A percentile compares a stretch with the other conserved stretches of the same genome.
phyloP scores from a whole-genome alignment of 1,140 invertebrate genomes.

The Eubasilissa regina region DNA sequence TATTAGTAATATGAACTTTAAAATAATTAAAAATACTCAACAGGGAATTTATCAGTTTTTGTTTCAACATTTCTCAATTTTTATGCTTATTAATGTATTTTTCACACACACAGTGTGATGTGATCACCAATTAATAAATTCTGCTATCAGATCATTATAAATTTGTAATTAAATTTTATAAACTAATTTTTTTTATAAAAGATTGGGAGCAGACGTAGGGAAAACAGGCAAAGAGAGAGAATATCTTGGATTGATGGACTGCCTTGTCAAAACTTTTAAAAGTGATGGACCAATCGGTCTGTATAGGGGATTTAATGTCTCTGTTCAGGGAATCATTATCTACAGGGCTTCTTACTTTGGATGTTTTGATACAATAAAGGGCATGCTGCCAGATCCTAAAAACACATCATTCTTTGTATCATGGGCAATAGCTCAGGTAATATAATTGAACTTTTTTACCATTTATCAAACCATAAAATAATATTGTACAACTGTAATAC shows the following conservation, averaged over 20 bases:
- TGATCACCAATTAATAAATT: no score
- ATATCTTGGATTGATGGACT: constrained; percentile 90
- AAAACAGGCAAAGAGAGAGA: constrained; percentile 85
- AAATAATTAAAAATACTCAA: no score
- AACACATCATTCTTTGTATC: constrained; percentile 88
- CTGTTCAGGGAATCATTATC: constrained; percentile 92
- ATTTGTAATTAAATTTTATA: no score
- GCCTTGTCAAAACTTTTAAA: constrained; percentile 90
- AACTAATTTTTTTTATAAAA: constrained; percentile 56
- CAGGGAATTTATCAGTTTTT: no score
- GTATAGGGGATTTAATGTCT: constrained; percentile 95
- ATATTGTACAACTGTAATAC: no score
- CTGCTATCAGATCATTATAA: no score
- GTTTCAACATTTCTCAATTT: no score
- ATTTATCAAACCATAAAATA: no score
- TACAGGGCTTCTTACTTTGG: constrained; percentile 96
- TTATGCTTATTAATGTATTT: no score
- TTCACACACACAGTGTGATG: no score
- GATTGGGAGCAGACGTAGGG: constrained; percentile 89
- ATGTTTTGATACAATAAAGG: constrained; percentile 93
- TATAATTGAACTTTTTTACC: no score
- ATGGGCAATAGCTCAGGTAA: constrained; percentile 85
- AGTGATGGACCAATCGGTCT: constrained; percentile 88
- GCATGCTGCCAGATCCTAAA: constrained; percentile 88
- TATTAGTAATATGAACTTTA: no score